Conservation (phyloP, 2,113 vertebrate species). For the Python bivittatus region DNA sequence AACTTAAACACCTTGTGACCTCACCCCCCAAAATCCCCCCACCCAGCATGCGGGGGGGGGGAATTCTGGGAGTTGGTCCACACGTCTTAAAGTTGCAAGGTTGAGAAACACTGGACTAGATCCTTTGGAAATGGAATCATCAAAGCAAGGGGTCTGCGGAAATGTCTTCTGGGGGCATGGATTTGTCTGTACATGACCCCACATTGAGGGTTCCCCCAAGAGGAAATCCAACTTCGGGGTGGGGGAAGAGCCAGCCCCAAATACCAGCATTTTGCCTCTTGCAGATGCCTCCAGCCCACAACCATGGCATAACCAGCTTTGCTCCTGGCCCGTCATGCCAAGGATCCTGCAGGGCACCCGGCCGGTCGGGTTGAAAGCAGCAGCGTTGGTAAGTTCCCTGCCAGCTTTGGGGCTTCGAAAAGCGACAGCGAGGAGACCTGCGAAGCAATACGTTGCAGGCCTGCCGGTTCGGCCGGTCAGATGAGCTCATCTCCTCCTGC, state of each 20-base stretch:
- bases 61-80: neutral
- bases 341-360: slow-evolving; percentile 27
- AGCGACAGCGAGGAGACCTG: fast-evolving
- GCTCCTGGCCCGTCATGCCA: slow-evolving; percentile 20
- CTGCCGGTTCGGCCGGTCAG: neutral
- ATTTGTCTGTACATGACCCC: no score
- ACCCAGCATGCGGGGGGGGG: neutral
- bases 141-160: neutral
- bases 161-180: no score
- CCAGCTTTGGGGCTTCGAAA: fast-evolving
- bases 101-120: slow-evolving; percentile 12
- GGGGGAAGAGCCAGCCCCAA: neutral
- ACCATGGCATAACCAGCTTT: neutral
- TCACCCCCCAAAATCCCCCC: no score
- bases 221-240: no score
- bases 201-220: no score
- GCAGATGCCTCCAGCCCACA: slow-evolving; percentile 20
- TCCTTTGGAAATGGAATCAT: slow-evolving; percentile 2
- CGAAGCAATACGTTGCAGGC: neutral
- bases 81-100: no score
- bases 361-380: slow-evolving; percentile 29
- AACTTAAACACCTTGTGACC: no score
- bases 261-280: neutral
- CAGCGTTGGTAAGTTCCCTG: slow-evolving; percentile 53
- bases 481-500: neutral